phyloP scores from a whole-genome alignment of 2,888 invertebrate species.

The Liodrosophila aerea region DNA sequence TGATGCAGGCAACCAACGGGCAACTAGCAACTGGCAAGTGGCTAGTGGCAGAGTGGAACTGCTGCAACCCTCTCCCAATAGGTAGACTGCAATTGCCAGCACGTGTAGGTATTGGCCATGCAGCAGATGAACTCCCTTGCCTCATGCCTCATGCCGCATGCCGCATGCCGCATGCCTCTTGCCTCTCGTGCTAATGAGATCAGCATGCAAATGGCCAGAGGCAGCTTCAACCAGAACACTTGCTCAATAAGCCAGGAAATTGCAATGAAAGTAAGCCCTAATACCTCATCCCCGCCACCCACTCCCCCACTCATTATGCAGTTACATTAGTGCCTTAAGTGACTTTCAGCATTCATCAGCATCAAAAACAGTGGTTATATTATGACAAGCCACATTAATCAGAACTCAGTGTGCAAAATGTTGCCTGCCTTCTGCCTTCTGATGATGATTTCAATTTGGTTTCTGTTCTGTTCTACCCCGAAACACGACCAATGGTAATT shows the following conservation, averaged over 20 bases:
- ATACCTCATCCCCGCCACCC: conserved; percentile 21
- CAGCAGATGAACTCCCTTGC: conserved; percentile 65
- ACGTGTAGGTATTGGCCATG: conserved; percentile 45
- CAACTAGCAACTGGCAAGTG: conserved; percentile 9
- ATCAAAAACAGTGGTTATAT: conserved; percentile 28
- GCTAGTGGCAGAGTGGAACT: conserved; percentile 19
- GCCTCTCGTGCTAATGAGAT: conserved; percentile 68
- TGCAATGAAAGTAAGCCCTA: conserved; percentile 69
- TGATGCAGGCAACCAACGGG: conserved; percentile 53
- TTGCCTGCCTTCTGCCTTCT: conserved; percentile 10
- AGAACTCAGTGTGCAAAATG: conserved; percentile 22
- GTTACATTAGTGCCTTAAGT: conserved; percentile 47
- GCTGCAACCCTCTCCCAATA: conserved; percentile 44
- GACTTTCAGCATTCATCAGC: conserved; percentile 52
- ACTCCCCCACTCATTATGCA: conserved; percentile 29
- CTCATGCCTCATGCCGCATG: conserved; percentile 8
- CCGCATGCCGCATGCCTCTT: conserved; percentile 10
- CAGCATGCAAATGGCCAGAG: conserved; percentile 66
- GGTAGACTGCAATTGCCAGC: conserved; percentile 38
- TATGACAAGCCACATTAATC: conserved; percentile 57
- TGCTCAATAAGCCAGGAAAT: conserved; percentile 56
- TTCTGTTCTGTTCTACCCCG: conserved; percentile 5
- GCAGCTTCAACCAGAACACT: conserved; percentile 8
- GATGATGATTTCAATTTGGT: conserved; percentile 48
- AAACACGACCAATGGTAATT: conserved; percentile 48